A percentile compares a stretch with the other conserved stretches of the same genome.
Conservation (phyloP, 2,113 vertebrate genomes). For the Halichoerus grypus region DNA sequence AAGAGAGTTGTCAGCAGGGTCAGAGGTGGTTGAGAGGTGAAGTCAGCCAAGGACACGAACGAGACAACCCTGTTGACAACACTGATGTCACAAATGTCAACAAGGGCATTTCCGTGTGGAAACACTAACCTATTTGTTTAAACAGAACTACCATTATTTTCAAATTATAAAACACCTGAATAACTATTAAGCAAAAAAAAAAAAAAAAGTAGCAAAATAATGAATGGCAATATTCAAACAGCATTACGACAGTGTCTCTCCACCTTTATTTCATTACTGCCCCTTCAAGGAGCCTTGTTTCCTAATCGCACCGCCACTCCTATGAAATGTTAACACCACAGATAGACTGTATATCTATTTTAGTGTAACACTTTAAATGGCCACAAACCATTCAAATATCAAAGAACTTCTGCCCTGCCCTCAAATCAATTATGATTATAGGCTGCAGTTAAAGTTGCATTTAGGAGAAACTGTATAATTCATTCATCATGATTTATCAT, state of each 20-base stretch:
- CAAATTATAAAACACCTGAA: not conserved
- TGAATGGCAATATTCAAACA: not conserved
- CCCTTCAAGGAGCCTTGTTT: not conserved
- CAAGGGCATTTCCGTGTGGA: not conserved
- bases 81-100: too few relatives aligned
- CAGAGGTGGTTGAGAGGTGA: not conserved
- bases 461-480: not conserved
- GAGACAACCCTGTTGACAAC: not conserved
- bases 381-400: not conserved
- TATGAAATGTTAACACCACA: not conserved
- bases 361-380: not conserved
- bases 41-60: not conserved
- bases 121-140: not conserved
- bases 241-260: not conserved
- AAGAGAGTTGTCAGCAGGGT: not conserved
- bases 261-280: not conserved
- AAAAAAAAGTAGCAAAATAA: not conserved
- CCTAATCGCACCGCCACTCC: not conserved
- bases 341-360: not conserved
- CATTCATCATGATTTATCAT: not conserved
- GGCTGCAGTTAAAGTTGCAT: not conserved
- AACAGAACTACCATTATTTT: not conserved
- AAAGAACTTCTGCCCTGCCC: not conserved
- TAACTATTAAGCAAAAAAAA: not conserved
- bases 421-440: not conserved